phyloP scores from a whole-genome alignment of 2,797 vertebrate species.

The Crocodylus rhombifer region DNA sequence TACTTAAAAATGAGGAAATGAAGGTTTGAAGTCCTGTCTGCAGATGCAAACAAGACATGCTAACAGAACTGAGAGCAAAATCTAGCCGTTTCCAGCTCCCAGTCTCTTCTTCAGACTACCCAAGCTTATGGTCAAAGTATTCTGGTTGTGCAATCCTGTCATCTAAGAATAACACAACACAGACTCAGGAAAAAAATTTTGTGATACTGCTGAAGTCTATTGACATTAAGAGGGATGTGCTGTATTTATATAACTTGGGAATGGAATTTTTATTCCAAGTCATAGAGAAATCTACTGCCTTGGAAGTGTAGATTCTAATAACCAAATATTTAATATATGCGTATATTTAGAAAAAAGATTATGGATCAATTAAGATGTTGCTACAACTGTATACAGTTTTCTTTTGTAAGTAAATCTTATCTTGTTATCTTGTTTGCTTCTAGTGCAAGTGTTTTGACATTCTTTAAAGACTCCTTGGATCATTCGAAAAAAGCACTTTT shows the following conservation, averaged over 20 bases:
- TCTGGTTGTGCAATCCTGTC: not conserved
- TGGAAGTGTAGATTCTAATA: not conserved
- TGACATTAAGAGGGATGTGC: not conserved
- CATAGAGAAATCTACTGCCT: not conserved
- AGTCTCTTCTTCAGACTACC: constrained; percentile 12
- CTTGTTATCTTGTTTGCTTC: constrained; percentile 17
- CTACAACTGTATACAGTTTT: not conserved
- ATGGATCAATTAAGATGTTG: not conserved
- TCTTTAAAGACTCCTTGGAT: constrained; percentile 8
- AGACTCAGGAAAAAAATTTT: not conserved
- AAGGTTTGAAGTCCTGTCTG: constrained; percentile 28
- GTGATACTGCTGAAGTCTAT: not conserved
- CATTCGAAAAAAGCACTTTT: not conserved
- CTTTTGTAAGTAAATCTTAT: not conserved
- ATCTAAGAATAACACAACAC: not conserved
- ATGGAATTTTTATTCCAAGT: not conserved
- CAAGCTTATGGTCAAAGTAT: not conserved
- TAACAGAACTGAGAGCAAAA: not conserved
- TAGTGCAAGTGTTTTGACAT: constrained; percentile 27
- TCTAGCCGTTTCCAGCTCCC: not conserved
- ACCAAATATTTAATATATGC: not conserved
- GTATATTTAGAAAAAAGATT: not conserved
- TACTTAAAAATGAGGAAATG: constrained; percentile 19
- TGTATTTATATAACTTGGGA: not conserved
- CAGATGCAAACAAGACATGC: not conserved